Evolutionary conservation across 2,113 vertebrate genomes (phyloP).

Genomic region (Callipepla squamata): DNA sequence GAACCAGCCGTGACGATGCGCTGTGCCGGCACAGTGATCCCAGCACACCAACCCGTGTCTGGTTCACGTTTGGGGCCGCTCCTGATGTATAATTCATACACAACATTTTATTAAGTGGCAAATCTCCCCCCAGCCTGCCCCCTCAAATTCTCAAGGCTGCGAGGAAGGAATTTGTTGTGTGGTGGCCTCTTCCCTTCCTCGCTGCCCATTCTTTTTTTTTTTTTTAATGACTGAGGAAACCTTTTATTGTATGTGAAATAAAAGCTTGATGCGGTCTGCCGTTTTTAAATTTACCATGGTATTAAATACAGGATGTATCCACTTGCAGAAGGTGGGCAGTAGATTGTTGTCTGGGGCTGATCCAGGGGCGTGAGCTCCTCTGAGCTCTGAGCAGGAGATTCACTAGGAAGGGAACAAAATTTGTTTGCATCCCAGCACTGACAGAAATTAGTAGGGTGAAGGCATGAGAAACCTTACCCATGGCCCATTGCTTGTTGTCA

Average conservation of each 20-base stretch:
- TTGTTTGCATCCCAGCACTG: not conserved
- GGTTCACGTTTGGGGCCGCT: conserved; percentile 57
- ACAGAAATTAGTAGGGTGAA: not conserved
- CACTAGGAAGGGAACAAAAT: too few relatives aligned
- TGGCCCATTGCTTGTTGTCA: not conserved
- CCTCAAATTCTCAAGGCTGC: conserved; percentile 31
- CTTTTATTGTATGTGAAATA: conserved; percentile 61
- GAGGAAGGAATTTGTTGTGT: conserved; percentile 66
- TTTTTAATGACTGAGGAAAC: conserved; percentile 64
- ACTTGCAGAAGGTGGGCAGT: conserved; percentile 32
- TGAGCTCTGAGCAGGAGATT: not conserved
- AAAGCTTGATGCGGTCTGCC: conserved; percentile 65
- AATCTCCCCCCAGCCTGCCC: conserved; percentile 44
- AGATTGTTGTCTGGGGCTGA: conserved; percentile 46
- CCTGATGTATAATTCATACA: conserved; percentile 47
- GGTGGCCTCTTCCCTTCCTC: conserved; percentile 55
- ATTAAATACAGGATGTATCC: conserved; percentile 58
- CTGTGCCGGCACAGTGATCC: conserved; percentile 15
- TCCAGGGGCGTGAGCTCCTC: not conserved
- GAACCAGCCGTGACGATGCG: not conserved
- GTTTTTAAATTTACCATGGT: conserved; percentile 61
- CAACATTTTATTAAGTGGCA: conserved; percentile 65
- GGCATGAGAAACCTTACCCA: not conserved
- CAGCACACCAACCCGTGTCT: conserved; percentile 35
- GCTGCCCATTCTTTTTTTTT: conserved; percentile 53